Percentiles rank a stretch among this genome's conserved stretches.
These are phyloP conservation scores for Chrosomus eos DNA, from an alignment of 2,797 vertebrate genomes.

Conservation along the genomic window DNA sequence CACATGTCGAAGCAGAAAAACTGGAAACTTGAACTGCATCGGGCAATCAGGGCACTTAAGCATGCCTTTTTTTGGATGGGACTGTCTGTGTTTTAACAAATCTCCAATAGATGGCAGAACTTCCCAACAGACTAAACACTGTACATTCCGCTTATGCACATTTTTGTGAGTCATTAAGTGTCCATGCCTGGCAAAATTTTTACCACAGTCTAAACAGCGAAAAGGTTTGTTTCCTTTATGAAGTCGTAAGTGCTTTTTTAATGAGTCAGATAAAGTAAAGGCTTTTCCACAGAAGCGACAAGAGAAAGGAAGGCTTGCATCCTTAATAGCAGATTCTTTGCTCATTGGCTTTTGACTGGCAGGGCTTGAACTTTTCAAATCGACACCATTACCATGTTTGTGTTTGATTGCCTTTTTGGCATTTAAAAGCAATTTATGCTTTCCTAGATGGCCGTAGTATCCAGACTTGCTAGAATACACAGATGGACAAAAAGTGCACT, in stretches of 20 bases:
- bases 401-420: conserved; percentile 68
- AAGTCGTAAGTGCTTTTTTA: conserved; percentile 69
- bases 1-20: conserved; percentile 74
- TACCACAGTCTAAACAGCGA: conserved; percentile 77
- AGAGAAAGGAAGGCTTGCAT: conserved; percentile 34
- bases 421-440: conserved; percentile 72
- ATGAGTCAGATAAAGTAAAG: conserved; percentile 57
- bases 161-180: conserved; percentile 74
- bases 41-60: conserved; percentile 79
- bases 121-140: conserved; percentile 79
- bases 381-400: conserved; percentile 58
- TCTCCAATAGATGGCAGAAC: conserved; percentile 75
- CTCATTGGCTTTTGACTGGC: conserved; percentile 26
- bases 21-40: conserved; percentile 74
- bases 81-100: conserved; percentile 75
- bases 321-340: conserved; percentile 38
- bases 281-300: conserved; percentile 76
- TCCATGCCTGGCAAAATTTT: conserved; percentile 69
- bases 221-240: conserved; percentile 78
- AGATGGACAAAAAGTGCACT: conserved; percentile 76
- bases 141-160: conserved; percentile 75
- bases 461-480: conserved; percentile 73
- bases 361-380: conserved; percentile 28
- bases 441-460: conserved; percentile 77
- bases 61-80: conserved; percentile 72